These are phyloP conservation scores for Caenorhabditis angaria DNA, from an alignment of 2,888 invertebrate genomes.

Conservation along the genomic window DNA sequence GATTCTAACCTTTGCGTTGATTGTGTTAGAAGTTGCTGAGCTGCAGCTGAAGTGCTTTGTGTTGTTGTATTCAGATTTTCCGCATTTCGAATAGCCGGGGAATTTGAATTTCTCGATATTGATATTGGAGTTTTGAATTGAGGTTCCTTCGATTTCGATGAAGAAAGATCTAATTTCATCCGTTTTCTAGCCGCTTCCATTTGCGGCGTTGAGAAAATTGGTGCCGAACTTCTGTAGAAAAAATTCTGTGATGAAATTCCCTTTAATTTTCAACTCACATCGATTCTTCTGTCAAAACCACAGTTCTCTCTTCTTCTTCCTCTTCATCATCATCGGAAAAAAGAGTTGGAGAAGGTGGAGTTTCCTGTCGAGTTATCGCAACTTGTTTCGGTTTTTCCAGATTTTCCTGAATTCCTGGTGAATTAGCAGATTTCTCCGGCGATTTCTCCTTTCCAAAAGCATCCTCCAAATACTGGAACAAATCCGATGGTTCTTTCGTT, in stretches of 20 bases:
- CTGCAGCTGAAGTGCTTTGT: too few relatives aligned
- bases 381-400: background rate
- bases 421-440: conserved; percentile 2
- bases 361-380: background rate
- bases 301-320: background rate
- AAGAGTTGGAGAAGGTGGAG: conserved; percentile 9
- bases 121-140: too few relatives aligned
- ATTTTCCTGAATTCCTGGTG: background rate
- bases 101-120: too few relatives aligned
- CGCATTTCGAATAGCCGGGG: too few relatives aligned
- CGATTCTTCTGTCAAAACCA: background rate
- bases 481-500: conserved; percentile 1
- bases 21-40: too few relatives aligned
- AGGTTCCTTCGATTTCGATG: too few relatives aligned
- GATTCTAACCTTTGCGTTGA: too few relatives aligned
- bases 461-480: conserved; percentile 13
- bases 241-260: too few relatives aligned
- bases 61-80: too few relatives aligned
- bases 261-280: background rate
- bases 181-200: background rate
- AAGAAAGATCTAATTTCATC: background rate
- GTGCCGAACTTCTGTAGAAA: too few relatives aligned
- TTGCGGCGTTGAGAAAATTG: background rate
- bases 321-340: conserved; percentile 22
- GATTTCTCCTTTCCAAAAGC: background rate